Evolutionary conservation across 2,888 invertebrate genomes (phyloP).

Genomic region (Meta bourneti): DNA sequence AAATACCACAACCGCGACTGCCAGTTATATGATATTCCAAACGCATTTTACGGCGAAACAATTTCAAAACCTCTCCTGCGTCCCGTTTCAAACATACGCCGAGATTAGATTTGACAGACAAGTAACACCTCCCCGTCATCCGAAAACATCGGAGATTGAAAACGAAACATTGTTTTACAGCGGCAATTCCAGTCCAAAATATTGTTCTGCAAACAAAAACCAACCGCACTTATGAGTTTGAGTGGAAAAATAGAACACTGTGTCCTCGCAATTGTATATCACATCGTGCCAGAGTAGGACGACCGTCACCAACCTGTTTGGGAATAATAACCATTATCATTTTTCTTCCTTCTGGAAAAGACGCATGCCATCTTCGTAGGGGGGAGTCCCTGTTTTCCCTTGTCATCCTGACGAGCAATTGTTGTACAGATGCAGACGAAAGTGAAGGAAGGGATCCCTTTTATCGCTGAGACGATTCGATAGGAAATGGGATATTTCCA

Average conservation of each 20-base stretch:
- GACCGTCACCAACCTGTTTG: neutral
- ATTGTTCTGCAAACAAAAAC: slow-evolving; percentile 14
- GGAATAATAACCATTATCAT: slow-evolving; percentile 39
- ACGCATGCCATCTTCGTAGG: neutral
- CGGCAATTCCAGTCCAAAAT: neutral
- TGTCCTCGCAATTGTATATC: neutral
- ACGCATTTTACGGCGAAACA: neutral
- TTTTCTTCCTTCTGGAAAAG: neutral
- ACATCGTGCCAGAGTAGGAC: neutral
- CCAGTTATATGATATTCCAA: no score
- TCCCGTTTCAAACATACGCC: neutral
- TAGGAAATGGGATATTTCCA: slow-evolving; percentile 26
- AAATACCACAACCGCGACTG: no score
- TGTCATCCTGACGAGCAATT: neutral
- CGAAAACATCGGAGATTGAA: neutral
- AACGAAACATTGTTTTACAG: neutral
- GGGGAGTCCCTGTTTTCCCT: neutral
- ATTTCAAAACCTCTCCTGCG: neutral
- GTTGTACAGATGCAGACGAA: neutral
- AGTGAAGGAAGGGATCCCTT: neutral
- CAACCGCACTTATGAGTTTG: neutral
- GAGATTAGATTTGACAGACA: slow-evolving; percentile 1
- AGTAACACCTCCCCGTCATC: neutral
- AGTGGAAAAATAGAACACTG: slow-evolving; percentile 4
- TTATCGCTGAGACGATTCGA: no score